A percentile compares a stretch with the other conserved stretches of the same genome.
Evolutionary conservation across 2,888 invertebrate genomes (phyloP).

Genomic region (Tolmerus cingulatus): DNA sequence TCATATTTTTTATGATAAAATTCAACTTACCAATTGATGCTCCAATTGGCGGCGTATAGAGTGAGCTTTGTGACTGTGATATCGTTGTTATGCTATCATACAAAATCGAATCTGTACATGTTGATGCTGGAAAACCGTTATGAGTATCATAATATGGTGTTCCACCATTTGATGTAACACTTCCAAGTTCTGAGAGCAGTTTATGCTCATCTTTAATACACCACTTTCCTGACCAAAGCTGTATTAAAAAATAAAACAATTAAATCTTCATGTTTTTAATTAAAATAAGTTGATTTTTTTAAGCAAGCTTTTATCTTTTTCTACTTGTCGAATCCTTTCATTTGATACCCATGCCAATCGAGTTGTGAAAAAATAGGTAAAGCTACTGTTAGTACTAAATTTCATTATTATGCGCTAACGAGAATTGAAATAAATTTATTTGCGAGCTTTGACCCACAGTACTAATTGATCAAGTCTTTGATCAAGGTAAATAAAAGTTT

Average conservation of each 20-base stretch:
- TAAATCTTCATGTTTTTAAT: neutral
- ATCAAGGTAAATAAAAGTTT: too few relatives aligned
- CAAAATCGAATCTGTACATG: slow-evolving; percentile 67
- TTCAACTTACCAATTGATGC: slow-evolving; percentile 70
- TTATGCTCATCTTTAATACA: slow-evolving; percentile 92
- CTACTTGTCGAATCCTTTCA: too few relatives aligned
- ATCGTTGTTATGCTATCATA: slow-evolving; percentile 77
- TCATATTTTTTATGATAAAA: slow-evolving; percentile 17
- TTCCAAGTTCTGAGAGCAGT: slow-evolving; percentile 81
- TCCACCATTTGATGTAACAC: slow-evolving; percentile 65
- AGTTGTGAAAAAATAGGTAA: too few relatives aligned
- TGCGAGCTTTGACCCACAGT: too few relatives aligned
- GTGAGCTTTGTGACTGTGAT: slow-evolving; percentile 74
- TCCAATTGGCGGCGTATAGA: slow-evolving; percentile 82
- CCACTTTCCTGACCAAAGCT: slow-evolving; percentile 92
- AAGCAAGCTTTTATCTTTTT: too few relatives aligned
- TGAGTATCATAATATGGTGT: slow-evolving; percentile 67
- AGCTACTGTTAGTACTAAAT: too few relatives aligned
- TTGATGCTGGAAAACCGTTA: slow-evolving; percentile 56
- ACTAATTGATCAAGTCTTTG: too few relatives aligned
- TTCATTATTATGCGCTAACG: too few relatives aligned
- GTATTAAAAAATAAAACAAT: neutral
- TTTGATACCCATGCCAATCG: too few relatives aligned
- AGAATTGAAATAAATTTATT: too few relatives aligned
- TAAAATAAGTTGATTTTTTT: too few relatives aligned